Conservation (phyloP, 2,797 vertebrate species). For the Anas bahamensis region DNA sequence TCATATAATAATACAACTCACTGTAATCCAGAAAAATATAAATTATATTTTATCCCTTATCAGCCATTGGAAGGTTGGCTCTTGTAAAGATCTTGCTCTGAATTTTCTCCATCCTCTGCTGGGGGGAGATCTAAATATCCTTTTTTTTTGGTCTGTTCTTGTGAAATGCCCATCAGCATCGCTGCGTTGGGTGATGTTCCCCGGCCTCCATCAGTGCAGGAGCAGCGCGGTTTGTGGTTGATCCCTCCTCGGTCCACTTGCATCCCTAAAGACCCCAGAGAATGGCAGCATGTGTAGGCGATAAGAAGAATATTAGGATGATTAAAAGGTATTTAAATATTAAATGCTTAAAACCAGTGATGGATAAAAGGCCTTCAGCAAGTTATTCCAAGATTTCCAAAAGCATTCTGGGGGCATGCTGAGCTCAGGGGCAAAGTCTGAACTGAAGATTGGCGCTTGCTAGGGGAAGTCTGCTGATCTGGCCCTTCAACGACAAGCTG, state of each 20-base stretch:
- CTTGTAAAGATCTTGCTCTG: not conserved
- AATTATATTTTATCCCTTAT: not conserved
- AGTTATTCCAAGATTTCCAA: not conserved
- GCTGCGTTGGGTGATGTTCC: fast-evolving
- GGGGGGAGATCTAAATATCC: not conserved
- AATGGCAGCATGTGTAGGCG: not conserved
- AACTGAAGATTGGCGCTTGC: not conserved
- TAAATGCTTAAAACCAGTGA: not conserved
- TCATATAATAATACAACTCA: conserved; percentile 18
- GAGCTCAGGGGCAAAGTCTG: not conserved
- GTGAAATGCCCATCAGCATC: not conserved
- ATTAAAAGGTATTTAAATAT: conserved; percentile 71
- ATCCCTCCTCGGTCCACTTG: not conserved
- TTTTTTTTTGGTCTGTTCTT: not conserved
- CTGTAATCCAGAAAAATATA: not conserved
- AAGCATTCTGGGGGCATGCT: not conserved
- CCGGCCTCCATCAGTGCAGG: not conserved
- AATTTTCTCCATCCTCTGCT: not conserved
- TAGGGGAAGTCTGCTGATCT: not conserved
- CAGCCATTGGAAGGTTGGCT: not conserved
- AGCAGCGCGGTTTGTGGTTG: not conserved
- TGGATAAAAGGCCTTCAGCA: not conserved
- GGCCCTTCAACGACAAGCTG: not conserved
- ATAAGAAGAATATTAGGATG: conserved; percentile 61
- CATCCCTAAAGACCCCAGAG: not conserved